A percentile compares a stretch with the other conserved stretches of the same genome.
phyloP scores from a whole-genome alignment of 1,140 invertebrate genomes.

The Trichonephila clavata region DNA sequence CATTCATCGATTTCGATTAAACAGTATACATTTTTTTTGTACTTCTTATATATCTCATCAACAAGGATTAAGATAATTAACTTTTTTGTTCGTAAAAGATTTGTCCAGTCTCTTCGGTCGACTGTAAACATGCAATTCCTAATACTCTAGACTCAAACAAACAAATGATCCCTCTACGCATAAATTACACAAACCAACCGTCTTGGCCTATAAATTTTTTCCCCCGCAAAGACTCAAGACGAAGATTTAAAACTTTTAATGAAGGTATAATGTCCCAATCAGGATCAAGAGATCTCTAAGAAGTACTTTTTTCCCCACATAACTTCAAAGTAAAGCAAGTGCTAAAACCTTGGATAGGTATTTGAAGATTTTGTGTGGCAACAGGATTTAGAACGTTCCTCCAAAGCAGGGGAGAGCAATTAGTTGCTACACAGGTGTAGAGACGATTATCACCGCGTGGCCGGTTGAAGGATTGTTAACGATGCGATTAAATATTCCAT shows the following conservation, averaged over 20 bases:
- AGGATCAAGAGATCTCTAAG: not conserved
- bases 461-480: not conserved
- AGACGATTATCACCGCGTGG: not conserved
- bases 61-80: no score
- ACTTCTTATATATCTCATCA: no score
- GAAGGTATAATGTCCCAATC: not conserved
- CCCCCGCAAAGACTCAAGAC: not conserved
- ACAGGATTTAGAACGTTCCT: not conserved
- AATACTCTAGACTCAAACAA: not conserved
- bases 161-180: not conserved
- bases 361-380: not conserved
- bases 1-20: no score
- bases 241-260: conserved; percentile 37
- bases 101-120: not conserved
- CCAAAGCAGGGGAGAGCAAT: not conserved
- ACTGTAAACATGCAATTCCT: not conserved
- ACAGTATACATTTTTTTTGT: no score
- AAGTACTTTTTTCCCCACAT: not conserved
- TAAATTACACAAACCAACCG: not conserved
- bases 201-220: not conserved
- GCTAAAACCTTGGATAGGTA: not conserved
- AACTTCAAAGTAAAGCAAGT: not conserved
- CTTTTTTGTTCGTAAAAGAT: not conserved
- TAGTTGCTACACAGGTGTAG: not conserved
- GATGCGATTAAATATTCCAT: not conserved